Evolutionary conservation across 2,888 invertebrate genomes (phyloP).

Genomic region (Tetropium fuscum): DNA sequence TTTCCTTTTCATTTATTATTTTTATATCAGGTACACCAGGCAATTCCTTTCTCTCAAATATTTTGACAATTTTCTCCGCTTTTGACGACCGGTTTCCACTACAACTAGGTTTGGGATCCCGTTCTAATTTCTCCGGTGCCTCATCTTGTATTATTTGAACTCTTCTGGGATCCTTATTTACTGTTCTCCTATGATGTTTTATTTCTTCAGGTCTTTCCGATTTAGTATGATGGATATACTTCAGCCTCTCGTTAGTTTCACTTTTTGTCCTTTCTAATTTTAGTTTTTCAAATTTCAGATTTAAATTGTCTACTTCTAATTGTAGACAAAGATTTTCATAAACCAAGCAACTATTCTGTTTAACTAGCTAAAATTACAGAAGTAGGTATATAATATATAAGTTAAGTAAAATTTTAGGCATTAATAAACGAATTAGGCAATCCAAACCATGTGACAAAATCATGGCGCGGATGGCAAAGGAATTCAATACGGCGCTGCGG

Average conservation of each 20-base stretch:
- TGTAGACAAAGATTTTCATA: constrained; percentile 63
- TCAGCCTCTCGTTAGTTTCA: constrained; percentile 56
- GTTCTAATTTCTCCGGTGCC: constrained; percentile 46
- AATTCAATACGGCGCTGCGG: too few relatives aligned
- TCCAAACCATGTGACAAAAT: too few relatives aligned
- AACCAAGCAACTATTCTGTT: constrained; percentile 62
- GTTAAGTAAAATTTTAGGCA: too few relatives aligned
- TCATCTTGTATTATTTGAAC: constrained; percentile 46
- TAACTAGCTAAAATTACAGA: constrained; percentile 59
- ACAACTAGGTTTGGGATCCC: constrained; percentile 34
- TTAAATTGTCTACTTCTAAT: constrained; percentile 59
- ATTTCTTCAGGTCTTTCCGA: background rate
- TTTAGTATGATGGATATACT: constrained; percentile 45
- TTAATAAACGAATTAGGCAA: too few relatives aligned
- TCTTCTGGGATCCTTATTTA: constrained; percentile 34
- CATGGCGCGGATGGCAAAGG: too few relatives aligned
- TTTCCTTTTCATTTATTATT: constrained; percentile 44
- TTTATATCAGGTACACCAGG: constrained; percentile 50
- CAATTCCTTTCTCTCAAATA: constrained; percentile 50
- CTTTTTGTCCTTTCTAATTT: constrained; percentile 47
- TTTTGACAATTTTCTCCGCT: constrained; percentile 49
- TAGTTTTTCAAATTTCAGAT: constrained; percentile 46
- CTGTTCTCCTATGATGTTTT: constrained; percentile 20
- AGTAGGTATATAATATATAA: background rate
- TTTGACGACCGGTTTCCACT: constrained; percentile 25